These are phyloP conservation scores for Caenorhabditis auriculariae DNA, from an alignment of 2,888 invertebrate species.

Conservation along the genomic window DNA sequence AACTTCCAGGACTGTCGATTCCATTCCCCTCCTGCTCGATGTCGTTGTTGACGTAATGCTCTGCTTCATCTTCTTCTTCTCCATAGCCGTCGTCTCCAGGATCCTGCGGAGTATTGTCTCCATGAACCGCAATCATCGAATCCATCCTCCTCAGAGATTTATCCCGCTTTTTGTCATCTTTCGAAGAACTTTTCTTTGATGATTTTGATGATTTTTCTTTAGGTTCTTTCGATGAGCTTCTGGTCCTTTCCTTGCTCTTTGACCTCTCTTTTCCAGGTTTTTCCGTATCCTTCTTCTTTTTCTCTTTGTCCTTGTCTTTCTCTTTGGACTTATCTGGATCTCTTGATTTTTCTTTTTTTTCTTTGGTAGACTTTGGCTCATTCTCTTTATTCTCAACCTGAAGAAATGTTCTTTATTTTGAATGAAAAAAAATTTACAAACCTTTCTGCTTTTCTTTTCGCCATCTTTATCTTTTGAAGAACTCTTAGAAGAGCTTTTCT, in stretches of 20 bases:
- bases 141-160: slow-evolving; percentile 11
- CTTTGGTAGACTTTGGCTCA: background rate
- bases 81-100: slow-evolving; percentile 13
- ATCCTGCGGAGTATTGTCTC: slow-evolving; percentile 11
- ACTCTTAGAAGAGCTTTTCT: background rate
- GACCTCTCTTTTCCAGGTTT: slow-evolving; percentile 14
- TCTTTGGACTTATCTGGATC: slow-evolving; percentile 4
- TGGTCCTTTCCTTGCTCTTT: slow-evolving; percentile 1
- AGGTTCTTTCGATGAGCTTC: no score
- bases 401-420: no score
- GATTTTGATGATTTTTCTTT: slow-evolving; percentile 4
- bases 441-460: background rate
- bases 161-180: slow-evolving; percentile 3
- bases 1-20: no score
- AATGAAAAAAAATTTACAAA: no score
- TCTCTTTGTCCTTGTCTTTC: slow-evolving; percentile 12
- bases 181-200: background rate
- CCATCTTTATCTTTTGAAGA: background rate
- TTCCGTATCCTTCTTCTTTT: slow-evolving; percentile 21
- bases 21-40: no score
- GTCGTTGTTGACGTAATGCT: background rate
- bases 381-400: background rate
- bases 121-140: slow-evolving; percentile 27
- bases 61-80: slow-evolving; percentile 1
- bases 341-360: slow-evolving; percentile 16